Percentiles rank a stretch among this genome's conserved stretches.
phyloP scores from a whole-genome alignment of 2,888 invertebrate genomes.

The Mactromeris polynyma region DNA sequence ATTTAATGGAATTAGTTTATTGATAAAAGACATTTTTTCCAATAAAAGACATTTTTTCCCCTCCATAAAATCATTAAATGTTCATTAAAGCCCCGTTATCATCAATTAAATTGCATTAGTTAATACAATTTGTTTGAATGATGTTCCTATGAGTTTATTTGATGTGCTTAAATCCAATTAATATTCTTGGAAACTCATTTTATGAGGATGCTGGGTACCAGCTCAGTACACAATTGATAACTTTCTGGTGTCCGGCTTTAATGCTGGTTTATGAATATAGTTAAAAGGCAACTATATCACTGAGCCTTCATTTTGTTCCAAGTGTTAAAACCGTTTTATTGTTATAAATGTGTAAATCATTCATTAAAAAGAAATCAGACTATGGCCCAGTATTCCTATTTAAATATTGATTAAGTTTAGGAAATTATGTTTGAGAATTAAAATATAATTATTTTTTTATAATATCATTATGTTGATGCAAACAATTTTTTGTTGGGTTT shows the following conservation, averaged over 20 bases:
- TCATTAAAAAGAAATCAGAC: too few species aligned
- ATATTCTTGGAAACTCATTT: background rate
- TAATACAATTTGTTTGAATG: slow-evolving; percentile 10
- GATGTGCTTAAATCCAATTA: background rate
- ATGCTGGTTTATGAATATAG: background rate
- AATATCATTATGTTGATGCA: too few species aligned
- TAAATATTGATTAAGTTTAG: too few species aligned
- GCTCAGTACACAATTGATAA: background rate
- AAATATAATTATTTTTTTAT: too few species aligned
- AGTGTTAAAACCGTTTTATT: too few species aligned
- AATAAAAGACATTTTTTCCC: background rate
- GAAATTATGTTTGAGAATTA: too few species aligned
- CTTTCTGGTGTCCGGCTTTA: background rate
- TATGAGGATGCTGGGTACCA: background rate
- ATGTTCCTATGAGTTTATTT: slow-evolving; percentile 11
- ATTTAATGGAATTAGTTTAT: slow-evolving; percentile 4
- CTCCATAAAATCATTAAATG: background rate
- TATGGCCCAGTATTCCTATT: too few species aligned
- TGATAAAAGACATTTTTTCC: background rate
- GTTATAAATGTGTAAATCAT: too few species aligned
- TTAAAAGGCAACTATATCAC: too few species aligned
- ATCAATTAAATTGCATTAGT: background rate
- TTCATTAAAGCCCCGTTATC: background rate
- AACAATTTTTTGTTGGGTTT: too few species aligned
- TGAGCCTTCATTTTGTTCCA: too few species aligned